phyloP scores from a whole-genome alignment of 2,888 invertebrate genomes.

The Andrena marginata region DNA sequence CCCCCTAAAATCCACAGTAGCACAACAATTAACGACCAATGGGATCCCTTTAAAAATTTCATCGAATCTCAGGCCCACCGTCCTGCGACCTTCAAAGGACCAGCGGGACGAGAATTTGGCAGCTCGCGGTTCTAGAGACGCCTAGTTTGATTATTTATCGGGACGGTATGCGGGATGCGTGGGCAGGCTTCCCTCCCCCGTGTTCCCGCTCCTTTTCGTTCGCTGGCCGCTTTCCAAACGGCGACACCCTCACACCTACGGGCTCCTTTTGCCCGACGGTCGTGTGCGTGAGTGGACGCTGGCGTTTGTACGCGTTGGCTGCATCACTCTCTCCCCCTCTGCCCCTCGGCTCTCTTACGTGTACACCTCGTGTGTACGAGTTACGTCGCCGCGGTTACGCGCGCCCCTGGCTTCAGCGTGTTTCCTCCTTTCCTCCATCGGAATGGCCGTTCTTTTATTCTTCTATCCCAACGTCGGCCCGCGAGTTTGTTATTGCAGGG shows the following conservation, averaged over 20 bases:
- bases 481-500: conserved; percentile 32
- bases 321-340: conserved; percentile 33
- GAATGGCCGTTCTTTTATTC: conserved; percentile 19
- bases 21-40: neutral
- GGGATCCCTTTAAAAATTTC: neutral
- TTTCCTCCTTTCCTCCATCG: neutral
- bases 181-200: conserved; percentile 70
- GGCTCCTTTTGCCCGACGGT: conserved; percentile 68
- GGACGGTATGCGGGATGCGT: conserved; percentile 83
- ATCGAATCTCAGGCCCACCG: neutral
- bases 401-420: conserved; percentile 23
- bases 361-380: conserved; percentile 27
- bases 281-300: conserved; percentile 67
- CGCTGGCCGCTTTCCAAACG: conserved; percentile 81
- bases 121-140: conserved; percentile 55
- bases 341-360: conserved; percentile 41
- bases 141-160: conserved; percentile 83
- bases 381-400: conserved; percentile 69
- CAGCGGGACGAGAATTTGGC: conserved; percentile 66
- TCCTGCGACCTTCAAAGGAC: conserved; percentile 64
- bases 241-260: conserved; percentile 82
- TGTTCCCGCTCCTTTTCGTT: conserved; percentile 62
- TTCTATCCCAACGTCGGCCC: conserved; percentile 1
- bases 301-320: conserved; percentile 42
- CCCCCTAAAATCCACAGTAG: neutral